These are phyloP conservation scores for Ganaspis sp. DNA, from an alignment of 1,140 invertebrate species.

Conservation along the genomic window DNA sequence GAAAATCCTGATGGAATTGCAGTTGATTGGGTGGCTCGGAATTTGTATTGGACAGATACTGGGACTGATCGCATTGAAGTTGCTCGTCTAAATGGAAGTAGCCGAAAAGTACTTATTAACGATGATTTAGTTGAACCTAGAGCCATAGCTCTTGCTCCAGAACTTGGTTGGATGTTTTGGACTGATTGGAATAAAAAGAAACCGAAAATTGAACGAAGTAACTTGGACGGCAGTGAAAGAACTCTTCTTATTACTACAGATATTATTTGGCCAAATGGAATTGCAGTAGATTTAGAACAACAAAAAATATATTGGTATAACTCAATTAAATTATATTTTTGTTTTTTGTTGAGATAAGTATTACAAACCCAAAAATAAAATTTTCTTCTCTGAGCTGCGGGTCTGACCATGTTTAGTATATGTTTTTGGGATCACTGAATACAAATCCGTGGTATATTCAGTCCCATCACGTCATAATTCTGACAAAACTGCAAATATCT, in stretches of 20 bases:
- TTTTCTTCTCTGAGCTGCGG: too few species aligned
- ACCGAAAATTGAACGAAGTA: conserved; percentile 93
- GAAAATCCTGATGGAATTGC: conserved; percentile 92
- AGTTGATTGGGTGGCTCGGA: conserved; percentile 92
- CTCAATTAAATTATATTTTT: too few species aligned
- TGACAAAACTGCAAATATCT: too few species aligned
- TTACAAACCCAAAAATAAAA: too few species aligned
- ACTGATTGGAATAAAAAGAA: conserved; percentile 95
- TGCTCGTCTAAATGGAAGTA: conserved; percentile 86
- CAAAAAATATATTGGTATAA: conserved; percentile 90
- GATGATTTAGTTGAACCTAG: conserved; percentile 87
- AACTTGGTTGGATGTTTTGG: conserved; percentile 94
- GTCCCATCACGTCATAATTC: too few species aligned
- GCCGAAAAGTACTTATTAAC: conserved; percentile 86
- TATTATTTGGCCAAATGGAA: conserved; percentile 96
- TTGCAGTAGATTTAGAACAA: conserved; percentile 90
- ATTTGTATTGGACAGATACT: conserved; percentile 96
- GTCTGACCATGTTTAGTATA: too few species aligned
- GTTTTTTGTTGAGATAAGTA: too few species aligned
- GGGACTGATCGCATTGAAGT: conserved; percentile 93
- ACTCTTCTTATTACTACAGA: conserved; percentile 86
- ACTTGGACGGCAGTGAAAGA: conserved; percentile 90
- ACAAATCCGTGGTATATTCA: too few species aligned
- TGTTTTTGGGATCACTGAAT: too few species aligned
- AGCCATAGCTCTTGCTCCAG: conserved; percentile 89